Base-by-base conservation (phyloP, 2,797 vertebrate genomes). In the Poecile montanus region DNA sequence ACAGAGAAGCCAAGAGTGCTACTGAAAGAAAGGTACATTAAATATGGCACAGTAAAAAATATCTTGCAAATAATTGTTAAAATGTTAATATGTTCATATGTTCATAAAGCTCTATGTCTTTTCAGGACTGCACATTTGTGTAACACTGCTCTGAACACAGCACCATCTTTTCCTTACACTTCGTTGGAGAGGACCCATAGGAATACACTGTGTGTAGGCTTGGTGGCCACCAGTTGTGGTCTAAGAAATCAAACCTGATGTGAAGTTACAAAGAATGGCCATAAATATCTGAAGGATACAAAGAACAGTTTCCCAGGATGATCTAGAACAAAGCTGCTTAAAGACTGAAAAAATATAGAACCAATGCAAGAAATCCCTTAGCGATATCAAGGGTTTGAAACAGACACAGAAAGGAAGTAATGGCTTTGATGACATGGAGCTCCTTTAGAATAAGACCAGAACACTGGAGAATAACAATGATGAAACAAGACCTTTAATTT, bases 201-300 rank as follows among this genome's bases (percentile, higher is more conserved):
- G 36, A 85, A 76, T 11, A 57, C 13, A 15, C 4, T 2, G 4
- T 29, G 21, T 6, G 0, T 2, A 2, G 13, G 2, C 20, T 58
- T 60, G 27, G 75, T 51, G 48, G 36, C 16, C 36, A 54, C 19
- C 13, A 62, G 32, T 4, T 68, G 30, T 8, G 22, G 21, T n/a
- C 32, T 50, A 56, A 71, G 63, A 88, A 85, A 63, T 34, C 40
- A 83, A 61, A 74, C 16, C 18, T 63, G 44, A 16, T 29, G 22
- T 36, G 50, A 81, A 71, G 32, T 36, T 77, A 53, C 1, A 12
- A 85, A 85, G 19, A 23, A n/a, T 20, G 6, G 9, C 36, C 72
- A 74, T 19, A 74, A 66, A 68, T 16, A 84, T 44, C 54, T 88
- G 40, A 79, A 82, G 11, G 22, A n/a, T n/a, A 29, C 32, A 48